A percentile compares a stretch with the other conserved stretches of the same genome.
phyloP scores from a whole-genome alignment of 2,113 vertebrate genomes.

The Grantiella picta region DNA sequence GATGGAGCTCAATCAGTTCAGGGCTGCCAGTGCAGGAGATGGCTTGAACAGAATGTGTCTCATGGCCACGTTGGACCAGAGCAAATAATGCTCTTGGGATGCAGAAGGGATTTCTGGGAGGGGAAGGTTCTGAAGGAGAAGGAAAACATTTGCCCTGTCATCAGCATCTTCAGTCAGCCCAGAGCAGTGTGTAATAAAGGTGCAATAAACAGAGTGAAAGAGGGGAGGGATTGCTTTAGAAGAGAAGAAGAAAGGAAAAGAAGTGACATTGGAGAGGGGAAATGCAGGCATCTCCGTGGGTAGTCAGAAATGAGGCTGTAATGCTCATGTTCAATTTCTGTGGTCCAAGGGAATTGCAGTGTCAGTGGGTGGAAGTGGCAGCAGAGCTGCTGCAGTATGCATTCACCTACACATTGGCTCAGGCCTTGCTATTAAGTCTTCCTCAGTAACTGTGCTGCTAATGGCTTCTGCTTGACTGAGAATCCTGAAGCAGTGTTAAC shows the following conservation, averaged over 20 bases:
- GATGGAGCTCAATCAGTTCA: neutral
- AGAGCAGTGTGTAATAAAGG: neutral
- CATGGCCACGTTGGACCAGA: neutral
- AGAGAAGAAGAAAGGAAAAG: neutral
- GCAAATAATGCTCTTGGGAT: neutral
- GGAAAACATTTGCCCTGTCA: accelerated
- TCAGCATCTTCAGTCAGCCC: neutral
- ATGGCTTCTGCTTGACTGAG: conserved; percentile 9
- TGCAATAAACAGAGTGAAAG: neutral
- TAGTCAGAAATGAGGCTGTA: neutral
- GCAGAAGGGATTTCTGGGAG: neutral
- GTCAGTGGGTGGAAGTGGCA: neutral
- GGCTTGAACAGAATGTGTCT: neutral
- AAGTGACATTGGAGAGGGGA: neutral
- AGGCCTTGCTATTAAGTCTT: neutral
- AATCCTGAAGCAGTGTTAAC: neutral
- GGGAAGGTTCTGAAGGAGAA: neutral
- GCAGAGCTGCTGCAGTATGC: neutral
- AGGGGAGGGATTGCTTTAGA: neutral
- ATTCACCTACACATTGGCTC: neutral
- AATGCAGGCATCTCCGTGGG: neutral
- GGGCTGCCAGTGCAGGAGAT: neutral
- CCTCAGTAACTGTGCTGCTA: neutral
- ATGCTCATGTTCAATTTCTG: neutral
- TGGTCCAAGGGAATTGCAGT: neutral